phyloP scores from a whole-genome alignment of 2,113 vertebrate genomes.

The Eublepharis macularius region DNA sequence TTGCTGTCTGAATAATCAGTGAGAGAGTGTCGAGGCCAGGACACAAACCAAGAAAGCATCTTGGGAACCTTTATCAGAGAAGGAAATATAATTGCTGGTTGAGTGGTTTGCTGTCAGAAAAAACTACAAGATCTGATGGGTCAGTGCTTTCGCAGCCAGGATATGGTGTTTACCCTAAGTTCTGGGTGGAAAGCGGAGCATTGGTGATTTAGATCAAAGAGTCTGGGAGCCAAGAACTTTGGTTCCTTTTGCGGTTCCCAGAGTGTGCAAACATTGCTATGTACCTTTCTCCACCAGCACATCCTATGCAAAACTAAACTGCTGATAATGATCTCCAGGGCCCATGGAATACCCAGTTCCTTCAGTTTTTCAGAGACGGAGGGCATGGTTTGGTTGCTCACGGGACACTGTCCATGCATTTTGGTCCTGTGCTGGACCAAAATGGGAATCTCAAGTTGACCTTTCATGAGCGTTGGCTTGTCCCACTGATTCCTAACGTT shows the following conservation, averaged over 20 bases:
- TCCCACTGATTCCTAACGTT: neutral
- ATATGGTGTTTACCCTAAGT: neutral
- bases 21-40: neutral
- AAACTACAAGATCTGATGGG: neutral
- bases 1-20: neutral
- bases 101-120: neutral
- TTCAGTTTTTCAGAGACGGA: neutral
- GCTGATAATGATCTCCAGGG: neutral
- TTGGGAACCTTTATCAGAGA: too few species aligned
- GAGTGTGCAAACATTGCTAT: neutral
- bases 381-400: neutral
- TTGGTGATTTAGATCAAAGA: neutral
- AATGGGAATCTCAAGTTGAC: neutral
- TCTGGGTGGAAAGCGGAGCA: neutral
- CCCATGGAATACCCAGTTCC: neutral
- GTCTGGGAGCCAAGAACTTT: neutral
- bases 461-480: neutral
- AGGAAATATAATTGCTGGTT: neutral
- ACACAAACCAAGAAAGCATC: too few species aligned
- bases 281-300: too few species aligned
- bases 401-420: neutral
- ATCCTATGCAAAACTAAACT: neutral
- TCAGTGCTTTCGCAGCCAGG: neutral
- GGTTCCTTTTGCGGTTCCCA: neutral
- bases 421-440: neutral